phyloP scores from a whole-genome alignment of 37 sponge, comb jelly and placozoan genomes.

The Amphimedon queenslandica region DNA sequence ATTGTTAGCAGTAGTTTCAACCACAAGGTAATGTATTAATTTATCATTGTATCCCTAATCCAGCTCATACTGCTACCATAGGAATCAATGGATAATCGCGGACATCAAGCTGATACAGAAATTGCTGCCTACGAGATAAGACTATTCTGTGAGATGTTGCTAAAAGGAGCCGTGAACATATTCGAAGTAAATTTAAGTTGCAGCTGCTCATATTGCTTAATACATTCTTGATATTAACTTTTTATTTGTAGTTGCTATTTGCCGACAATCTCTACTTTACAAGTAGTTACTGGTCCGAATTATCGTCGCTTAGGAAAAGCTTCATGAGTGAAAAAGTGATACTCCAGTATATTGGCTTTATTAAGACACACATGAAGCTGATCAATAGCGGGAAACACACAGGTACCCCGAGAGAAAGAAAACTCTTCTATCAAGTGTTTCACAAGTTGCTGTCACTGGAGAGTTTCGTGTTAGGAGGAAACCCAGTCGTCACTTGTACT shows the following conservation, averaged over 20 bases:
- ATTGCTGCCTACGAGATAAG: constrained; percentile 61
- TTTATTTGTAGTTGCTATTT: constrained; percentile 5
- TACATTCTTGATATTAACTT: constrained; percentile 13
- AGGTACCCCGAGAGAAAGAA: constrained; percentile 38
- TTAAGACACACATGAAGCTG: constrained; percentile 51
- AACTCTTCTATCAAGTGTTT: constrained; percentile 46
- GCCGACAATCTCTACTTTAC: neutral
- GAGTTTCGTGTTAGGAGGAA: constrained; percentile 30
- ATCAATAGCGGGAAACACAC: constrained; percentile 38
- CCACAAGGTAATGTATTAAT: too few relatives aligned
- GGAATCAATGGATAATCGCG: constrained; percentile 56
- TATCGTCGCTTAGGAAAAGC: constrained; percentile 18
- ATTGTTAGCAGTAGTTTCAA: too few relatives aligned
- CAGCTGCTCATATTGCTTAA: neutral
- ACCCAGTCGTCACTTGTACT: constrained; percentile 26
- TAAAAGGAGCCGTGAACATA: constrained; percentile 74
- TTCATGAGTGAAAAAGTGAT: constrained; percentile 63
- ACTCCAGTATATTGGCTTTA: constrained; percentile 47
- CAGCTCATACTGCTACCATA: neutral
- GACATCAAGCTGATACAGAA: constrained; percentile 46
- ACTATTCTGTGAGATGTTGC: constrained; percentile 65
- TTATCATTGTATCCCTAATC: too few relatives aligned
- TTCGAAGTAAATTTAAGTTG: constrained; percentile 32
- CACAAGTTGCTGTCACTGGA: constrained; percentile 61
- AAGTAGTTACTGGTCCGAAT: neutral